Percentiles rank a stretch among this genome's conserved stretches.
Conservation (phyloP, 2,113 vertebrate species). For the Campylomormyrus tamandua region DNA sequence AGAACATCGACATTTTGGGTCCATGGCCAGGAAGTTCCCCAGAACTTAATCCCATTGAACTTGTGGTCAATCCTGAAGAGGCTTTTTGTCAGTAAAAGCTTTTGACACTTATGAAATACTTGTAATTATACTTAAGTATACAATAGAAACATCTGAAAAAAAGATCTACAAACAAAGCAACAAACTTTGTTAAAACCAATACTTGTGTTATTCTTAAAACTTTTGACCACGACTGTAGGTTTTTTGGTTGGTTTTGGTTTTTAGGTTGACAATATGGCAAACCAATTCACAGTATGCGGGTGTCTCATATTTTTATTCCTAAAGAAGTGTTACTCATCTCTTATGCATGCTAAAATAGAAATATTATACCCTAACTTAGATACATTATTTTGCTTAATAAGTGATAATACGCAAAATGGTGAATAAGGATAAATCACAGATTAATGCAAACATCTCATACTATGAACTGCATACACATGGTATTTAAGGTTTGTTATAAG, state of each 20-base stretch:
- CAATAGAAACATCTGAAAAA: too few species aligned
- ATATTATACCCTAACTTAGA: background rate
- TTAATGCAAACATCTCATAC: background rate
- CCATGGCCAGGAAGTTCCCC: too few species aligned
- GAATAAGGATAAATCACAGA: background rate
- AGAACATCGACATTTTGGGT: too few species aligned
- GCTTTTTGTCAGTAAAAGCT: too few species aligned
- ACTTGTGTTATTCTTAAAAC: background rate
- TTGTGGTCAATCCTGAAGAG: too few species aligned
- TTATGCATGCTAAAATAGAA: background rate
- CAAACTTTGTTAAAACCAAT: too few species aligned
- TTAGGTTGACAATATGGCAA: background rate
- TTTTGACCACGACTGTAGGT: background rate
- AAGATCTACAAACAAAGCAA: too few species aligned
- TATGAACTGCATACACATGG: background rate
- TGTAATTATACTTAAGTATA: too few species aligned
- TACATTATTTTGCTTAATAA: background rate
- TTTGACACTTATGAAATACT: too few species aligned
- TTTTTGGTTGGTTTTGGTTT: too few species aligned
- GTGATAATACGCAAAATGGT: background rate
- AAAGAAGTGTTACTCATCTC: background rate
- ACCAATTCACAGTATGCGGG: background rate
- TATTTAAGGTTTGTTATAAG: background rate
- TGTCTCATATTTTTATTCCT: background rate
- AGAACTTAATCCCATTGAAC: too few species aligned